These are phyloP conservation scores for Drosophila sp. DNA, from an alignment of 1,140 invertebrate genomes.

Conservation along the genomic window DNA sequence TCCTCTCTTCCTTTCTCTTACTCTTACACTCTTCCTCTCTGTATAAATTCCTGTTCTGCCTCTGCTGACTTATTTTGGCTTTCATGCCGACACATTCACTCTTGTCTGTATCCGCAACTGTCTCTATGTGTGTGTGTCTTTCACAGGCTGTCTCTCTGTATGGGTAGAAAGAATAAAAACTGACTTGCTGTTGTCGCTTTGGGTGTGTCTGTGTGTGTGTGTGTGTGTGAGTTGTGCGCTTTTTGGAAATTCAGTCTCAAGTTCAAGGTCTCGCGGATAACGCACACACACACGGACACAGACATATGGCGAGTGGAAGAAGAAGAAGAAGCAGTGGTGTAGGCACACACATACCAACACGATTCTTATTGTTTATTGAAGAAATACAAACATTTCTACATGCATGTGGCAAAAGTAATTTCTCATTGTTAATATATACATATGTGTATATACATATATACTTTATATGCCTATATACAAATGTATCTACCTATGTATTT, in stretches of 20 bases:
- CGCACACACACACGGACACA: conserved; percentile 49
- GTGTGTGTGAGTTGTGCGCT: conserved; percentile 59
- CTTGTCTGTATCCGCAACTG: conserved; percentile 25
- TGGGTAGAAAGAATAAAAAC: conserved; percentile 22
- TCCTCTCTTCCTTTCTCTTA: background rate
- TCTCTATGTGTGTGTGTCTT: conserved; percentile 27
- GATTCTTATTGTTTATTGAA: conserved; percentile 51
- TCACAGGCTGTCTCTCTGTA: conserved; percentile 24
- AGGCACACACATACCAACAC: conserved; percentile 16
- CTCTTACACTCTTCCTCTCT: conserved; percentile 17
- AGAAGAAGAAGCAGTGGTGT: conserved; percentile 9
- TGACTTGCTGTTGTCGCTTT: conserved; percentile 33
- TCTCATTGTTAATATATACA: conserved; percentile 61
- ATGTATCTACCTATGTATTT: conserved; percentile 18
- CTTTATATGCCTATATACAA: conserved; percentile 29
- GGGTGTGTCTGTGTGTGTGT: conserved; percentile 27
- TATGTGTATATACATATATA: conserved; percentile 39
- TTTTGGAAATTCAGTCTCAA: conserved; percentile 83
- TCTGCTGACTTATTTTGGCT: conserved; percentile 73
- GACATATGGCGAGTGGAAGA: conserved; percentile 22
- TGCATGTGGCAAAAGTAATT: conserved; percentile 39
- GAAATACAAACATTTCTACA: conserved; percentile 9
- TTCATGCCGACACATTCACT: conserved; percentile 55
- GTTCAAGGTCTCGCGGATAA: conserved; percentile 83
- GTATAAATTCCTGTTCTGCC: conserved; percentile 67